Evolutionary conservation across 2,888 invertebrate genomes (phyloP).

Genomic region (Allygus modestus): DNA sequence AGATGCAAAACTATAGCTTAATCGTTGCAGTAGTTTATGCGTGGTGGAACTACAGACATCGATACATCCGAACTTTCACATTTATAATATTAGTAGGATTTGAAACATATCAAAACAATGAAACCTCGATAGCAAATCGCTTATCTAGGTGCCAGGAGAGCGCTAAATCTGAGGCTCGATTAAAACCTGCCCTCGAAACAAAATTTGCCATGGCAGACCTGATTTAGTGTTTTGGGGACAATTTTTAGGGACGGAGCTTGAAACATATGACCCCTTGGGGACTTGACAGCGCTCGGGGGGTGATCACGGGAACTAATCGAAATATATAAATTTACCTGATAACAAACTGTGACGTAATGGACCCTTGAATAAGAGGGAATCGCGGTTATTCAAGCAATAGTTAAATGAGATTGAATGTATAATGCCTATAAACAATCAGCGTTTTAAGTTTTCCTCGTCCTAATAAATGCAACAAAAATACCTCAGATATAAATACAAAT

Average conservation of each 20-base stretch:
- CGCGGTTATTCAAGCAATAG: too few relatives aligned
- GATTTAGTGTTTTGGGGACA: neutral
- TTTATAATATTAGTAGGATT: too few relatives aligned
- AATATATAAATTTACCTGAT: neutral
- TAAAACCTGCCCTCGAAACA: slow-evolving; percentile 19
- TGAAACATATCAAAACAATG: neutral
- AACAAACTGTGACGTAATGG: neutral
- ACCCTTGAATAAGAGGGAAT: too few relatives aligned
- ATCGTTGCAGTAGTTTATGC: too few relatives aligned
- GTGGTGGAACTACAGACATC: too few relatives aligned
- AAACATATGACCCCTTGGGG: neutral
- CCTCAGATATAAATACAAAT: too few relatives aligned
- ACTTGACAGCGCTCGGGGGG: neutral
- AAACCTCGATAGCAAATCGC: neutral
- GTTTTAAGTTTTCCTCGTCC: too few relatives aligned
- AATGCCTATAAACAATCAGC: too few relatives aligned
- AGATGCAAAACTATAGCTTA: too few relatives aligned
- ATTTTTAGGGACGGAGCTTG: neutral
- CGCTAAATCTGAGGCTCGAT: slow-evolving; percentile 10
- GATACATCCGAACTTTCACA: too few relatives aligned
- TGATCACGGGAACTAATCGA: neutral
- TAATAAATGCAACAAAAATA: too few relatives aligned
- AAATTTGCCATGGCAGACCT: neutral
- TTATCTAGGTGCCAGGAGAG: slow-evolving; percentile 19
- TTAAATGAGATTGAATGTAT: too few relatives aligned